phyloP scores from a whole-genome alignment of 1,140 invertebrate species.

The Eubasilissa regina region DNA sequence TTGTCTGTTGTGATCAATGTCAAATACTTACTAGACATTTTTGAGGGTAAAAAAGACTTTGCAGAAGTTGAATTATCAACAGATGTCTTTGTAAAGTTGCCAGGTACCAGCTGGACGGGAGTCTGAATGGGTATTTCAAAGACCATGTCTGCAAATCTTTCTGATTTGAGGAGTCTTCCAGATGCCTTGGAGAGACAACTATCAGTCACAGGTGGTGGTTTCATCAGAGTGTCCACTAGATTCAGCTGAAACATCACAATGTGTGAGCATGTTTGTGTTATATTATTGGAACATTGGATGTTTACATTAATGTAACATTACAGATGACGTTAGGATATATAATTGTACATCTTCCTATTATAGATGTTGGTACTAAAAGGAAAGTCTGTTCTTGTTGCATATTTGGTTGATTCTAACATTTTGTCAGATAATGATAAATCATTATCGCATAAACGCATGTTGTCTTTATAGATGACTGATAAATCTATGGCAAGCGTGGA shows the following conservation, averaged over 20 bases:
- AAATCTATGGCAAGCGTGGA: too few species aligned
- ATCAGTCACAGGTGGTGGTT: conserved; percentile 70
- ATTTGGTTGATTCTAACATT: too few species aligned
- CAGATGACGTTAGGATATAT: too few species aligned
- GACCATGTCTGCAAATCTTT: conserved; percentile 74
- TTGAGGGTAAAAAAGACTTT: conserved; percentile 26
- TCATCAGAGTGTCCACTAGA: conserved; percentile 74
- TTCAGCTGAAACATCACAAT: conserved; percentile 70
- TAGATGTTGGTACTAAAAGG: too few species aligned
- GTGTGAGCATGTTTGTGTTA: neutral
- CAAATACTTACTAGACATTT: conserved; percentile 23
- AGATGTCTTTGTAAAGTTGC: neutral
- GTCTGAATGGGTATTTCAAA: conserved; percentile 72
- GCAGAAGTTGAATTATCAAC: conserved; percentile 13
- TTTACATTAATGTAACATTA: too few species aligned
- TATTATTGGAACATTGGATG: too few species aligned
- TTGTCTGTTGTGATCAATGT: neutral
- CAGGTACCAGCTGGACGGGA: conserved; percentile 17
- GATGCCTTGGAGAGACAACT: conserved; percentile 73
- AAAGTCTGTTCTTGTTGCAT: too few species aligned
- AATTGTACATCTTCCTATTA: too few species aligned
- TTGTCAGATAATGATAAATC: too few species aligned
- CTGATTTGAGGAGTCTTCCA: conserved; percentile 69
- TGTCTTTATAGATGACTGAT: too few species aligned
- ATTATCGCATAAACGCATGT: too few species aligned